These are phyloP conservation scores for Petrocephalus sullivani DNA, from an alignment of 2,797 vertebrate genomes.

Conservation along the genomic window DNA sequence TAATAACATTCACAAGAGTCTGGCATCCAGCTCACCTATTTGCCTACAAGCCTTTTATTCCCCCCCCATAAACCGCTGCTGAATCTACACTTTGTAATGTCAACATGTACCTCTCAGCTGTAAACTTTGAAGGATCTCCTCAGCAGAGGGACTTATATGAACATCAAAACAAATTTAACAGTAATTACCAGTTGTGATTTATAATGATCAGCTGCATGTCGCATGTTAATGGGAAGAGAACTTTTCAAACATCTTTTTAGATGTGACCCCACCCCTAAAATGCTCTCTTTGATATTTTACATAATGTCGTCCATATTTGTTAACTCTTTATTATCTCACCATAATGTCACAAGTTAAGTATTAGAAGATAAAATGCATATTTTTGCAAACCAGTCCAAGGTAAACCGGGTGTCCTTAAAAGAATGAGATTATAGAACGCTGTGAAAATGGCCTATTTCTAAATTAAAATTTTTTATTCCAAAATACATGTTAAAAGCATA, in stretches of 20 bases:
- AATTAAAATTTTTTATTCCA: neutral
- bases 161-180: neutral
- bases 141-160: neutral
- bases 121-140: neutral
- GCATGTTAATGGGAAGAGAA: neutral
- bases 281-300: neutral
- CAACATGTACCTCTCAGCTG: neutral
- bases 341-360: neutral
- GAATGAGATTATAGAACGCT: neutral
- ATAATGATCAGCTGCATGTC: neutral
- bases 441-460: neutral
- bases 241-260: neutral
- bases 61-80: neutral
- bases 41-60: neutral
- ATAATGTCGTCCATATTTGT: neutral
- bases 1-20: neutral
- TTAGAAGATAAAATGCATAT: neutral
- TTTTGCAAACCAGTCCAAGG: neutral
- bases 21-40: neutral
- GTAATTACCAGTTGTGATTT: neutral
- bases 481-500: neutral
- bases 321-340: neutral
- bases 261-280: neutral
- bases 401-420: neutral
- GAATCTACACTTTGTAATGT: neutral